A percentile compares a stretch with the other conserved stretches of the same genome.
Conservation (phyloP, 2,113 vertebrate genomes). For the Rostratula benghalensis region DNA sequence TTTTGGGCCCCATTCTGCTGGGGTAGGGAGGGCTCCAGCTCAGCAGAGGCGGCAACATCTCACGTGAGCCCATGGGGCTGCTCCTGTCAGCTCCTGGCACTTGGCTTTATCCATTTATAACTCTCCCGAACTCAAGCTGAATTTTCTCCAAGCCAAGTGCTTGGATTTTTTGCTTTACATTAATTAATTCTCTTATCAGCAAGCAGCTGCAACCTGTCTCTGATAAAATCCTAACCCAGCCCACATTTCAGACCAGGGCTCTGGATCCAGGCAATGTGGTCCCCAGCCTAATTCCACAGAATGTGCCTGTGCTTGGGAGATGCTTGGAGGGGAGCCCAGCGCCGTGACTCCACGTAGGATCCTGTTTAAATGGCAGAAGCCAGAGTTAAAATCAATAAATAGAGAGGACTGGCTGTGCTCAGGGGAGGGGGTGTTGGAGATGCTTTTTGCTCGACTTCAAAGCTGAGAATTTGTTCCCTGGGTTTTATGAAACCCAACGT, state of each 20-base stretch:
- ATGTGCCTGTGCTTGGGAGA: background rate
- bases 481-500: background rate
- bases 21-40: background rate
- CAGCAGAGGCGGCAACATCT: background rate
- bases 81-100: background rate
- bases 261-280: rapidly evolving
- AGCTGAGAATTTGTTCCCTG: background rate
- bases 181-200: background rate
- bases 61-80: background rate
- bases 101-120: rapidly evolving
- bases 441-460: background rate
- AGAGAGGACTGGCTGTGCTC: background rate
- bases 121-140: background rate
- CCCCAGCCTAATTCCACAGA: background rate
- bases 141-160: background rate
- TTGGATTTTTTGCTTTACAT: background rate
- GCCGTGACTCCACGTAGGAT: background rate
- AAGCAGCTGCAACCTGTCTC: background rate
- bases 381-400: background rate
- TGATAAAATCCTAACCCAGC: background rate
- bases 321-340: background rate
- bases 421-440: background rate
- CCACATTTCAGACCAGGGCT: rapidly evolving
- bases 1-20: background rate
- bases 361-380: background rate